These are phyloP conservation scores for Triops longicaudatus DNA, from an alignment of 1,140 invertebrate genomes.

Conservation along the genomic window DNA sequence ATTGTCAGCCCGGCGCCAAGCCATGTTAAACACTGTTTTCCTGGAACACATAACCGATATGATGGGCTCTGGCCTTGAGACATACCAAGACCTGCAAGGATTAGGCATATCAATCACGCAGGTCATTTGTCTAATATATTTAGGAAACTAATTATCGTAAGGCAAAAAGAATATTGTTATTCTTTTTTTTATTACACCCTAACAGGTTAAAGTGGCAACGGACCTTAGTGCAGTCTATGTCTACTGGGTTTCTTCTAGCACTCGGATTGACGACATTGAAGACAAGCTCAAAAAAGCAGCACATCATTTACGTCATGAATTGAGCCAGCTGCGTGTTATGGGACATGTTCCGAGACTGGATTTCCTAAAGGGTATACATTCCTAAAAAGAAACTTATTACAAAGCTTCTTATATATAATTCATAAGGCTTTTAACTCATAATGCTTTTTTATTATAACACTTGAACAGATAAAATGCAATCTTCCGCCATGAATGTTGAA, in stretches of 20 bases:
- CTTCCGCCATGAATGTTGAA: background rate
- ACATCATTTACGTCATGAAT: background rate
- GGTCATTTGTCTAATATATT: background rate
- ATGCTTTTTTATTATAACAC: too few relatives aligned
- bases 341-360: background rate
- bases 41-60: background rate
- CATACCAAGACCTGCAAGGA: background rate
- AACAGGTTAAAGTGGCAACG: background rate
- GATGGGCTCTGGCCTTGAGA: background rate
- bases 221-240: background rate
- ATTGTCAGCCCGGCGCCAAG: background rate
- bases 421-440: too few relatives aligned
- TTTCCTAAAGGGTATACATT: background rate
- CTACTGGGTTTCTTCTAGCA: background rate
- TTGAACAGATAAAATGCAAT: background rate
- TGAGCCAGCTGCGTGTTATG: background rate
- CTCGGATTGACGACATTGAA: background rate
- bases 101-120: slow-evolving; percentile 6
- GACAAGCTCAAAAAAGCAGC: background rate
- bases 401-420: too few relatives aligned
- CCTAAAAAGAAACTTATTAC: too few relatives aligned
- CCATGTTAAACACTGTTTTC: background rate
- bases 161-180: too few relatives aligned
- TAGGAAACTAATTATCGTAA: background rate
- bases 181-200: background rate